Conservation (phyloP, 2,113 vertebrate species). For the Tilapia sparmanii region DNA sequence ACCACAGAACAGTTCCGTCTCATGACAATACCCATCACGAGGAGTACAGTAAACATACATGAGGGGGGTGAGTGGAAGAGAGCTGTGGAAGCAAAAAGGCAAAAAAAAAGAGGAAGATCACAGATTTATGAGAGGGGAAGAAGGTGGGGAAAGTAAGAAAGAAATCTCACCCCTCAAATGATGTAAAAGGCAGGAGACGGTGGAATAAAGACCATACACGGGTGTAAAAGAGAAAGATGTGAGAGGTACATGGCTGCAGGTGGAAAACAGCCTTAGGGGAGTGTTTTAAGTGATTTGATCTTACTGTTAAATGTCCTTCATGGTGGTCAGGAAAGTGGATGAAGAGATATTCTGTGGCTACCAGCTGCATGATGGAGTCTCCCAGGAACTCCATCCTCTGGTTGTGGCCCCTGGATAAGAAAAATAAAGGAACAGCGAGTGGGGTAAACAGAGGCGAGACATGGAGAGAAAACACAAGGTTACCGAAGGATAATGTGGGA, state of each 20-base stretch:
- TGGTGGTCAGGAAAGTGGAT: slow-evolving; percentile 99
- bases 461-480: not conserved
- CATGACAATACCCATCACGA: slow-evolving; percentile 28
- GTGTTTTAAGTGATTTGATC: slow-evolving; percentile 13
- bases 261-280: not conserved
- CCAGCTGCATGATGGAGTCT: slow-evolving; percentile 98
- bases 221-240: not conserved
- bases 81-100: not conserved
- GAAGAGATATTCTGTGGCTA: slow-evolving; percentile 97
- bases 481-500: not conserved
- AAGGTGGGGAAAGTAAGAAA: not conserved
- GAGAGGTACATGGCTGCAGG: not conserved
- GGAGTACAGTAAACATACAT: slow-evolving; percentile 13
- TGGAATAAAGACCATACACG: not conserved
- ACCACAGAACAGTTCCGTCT: slow-evolving; percentile 27
- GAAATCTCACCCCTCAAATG: not conserved
- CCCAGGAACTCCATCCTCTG: slow-evolving; percentile 99
- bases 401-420: slow-evolving; percentile 87
- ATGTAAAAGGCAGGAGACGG: not conserved
- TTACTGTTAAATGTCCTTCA: slow-evolving; percentile 96
- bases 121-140: not conserved
- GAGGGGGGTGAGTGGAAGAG: not conserved
- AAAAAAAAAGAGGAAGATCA: not conserved
- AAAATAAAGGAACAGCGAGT: not conserved
- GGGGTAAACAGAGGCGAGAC: not conserved